Evolutionary conservation across 2,797 vertebrate species (phyloP).

Genomic region (Natrix natrix): DNA sequence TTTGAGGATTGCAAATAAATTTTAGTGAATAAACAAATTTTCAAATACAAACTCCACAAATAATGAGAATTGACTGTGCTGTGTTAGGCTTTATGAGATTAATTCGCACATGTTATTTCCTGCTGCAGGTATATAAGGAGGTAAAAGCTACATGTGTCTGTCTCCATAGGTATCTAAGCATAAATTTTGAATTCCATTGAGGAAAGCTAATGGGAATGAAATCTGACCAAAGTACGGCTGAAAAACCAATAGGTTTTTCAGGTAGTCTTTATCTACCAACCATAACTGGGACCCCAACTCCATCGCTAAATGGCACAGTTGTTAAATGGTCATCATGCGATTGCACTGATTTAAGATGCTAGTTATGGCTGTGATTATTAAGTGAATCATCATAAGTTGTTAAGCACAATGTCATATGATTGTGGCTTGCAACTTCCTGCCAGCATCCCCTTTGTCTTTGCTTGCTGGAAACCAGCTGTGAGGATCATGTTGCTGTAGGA

Average conservation of each 20-base stretch:
- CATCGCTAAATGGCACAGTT: background rate
- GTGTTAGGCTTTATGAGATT: background rate
- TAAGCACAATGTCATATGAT: background rate
- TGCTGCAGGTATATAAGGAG: background rate
- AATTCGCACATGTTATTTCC: background rate
- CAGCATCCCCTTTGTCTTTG: background rate
- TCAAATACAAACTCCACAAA: background rate
- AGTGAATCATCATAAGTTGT: background rate
- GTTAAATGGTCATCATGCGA: background rate
- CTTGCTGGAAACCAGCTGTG: too few relatives aligned
- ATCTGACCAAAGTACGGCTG: background rate
- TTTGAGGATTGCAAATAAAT: background rate
- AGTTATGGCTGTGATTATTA: background rate
- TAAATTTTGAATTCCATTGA: background rate
- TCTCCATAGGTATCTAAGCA: background rate
- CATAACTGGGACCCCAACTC: background rate
- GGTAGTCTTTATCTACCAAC: background rate
- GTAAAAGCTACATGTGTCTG: background rate
- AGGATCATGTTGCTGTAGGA: too few relatives aligned
- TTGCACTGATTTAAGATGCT: background rate
- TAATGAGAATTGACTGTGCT: background rate
- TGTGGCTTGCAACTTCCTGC: background rate
- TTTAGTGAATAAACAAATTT: background rate
- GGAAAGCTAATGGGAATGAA: background rate
- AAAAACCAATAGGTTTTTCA: background rate